Evolutionary conservation across 2,888 invertebrate genomes (phyloP).

Genomic region (Mythimna loreyi): DNA sequence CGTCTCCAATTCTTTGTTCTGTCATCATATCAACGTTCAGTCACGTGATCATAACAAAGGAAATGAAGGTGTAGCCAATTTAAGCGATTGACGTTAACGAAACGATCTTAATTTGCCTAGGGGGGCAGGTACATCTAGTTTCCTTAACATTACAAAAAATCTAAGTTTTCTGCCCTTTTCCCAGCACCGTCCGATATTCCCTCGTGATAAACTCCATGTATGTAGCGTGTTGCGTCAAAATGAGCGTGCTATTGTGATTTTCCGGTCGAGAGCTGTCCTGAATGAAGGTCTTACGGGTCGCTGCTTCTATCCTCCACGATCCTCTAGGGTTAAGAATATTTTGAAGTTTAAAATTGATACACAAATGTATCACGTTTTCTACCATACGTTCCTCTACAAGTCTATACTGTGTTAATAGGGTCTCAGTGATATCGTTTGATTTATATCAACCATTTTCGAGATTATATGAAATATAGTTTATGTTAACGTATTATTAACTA

Average conservation of each 20-base stretch:
- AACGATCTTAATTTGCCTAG: too few species aligned
- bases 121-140: not conserved
- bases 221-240: constrained; percentile 60
- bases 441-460: not conserved
- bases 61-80: too few species aligned
- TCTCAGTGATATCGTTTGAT: not conserved
- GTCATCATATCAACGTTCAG: too few species aligned
- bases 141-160: not conserved
- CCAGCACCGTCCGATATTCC: constrained; percentile 38
- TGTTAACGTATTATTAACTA: too few species aligned
- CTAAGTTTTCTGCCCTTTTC: constrained; percentile 3
- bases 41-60: too few species aligned
- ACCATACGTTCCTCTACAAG: not conserved
- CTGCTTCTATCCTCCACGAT: constrained; percentile 33
- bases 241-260: constrained; percentile 71
- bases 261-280: constrained; percentile 65
- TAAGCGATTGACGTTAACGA: too few species aligned
- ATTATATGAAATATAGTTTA: too few species aligned
- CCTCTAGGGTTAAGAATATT: constrained; percentile 12
- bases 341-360: not conserved
- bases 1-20: too few species aligned
- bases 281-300: constrained; percentile 63
- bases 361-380: not conserved
- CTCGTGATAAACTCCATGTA: constrained; percentile 39
- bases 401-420: not conserved